A percentile compares a stretch with the other conserved stretches of the same genome.
Evolutionary conservation across 2,888 invertebrate species (phyloP).

Genomic region (Lochmaea crataegi): DNA sequence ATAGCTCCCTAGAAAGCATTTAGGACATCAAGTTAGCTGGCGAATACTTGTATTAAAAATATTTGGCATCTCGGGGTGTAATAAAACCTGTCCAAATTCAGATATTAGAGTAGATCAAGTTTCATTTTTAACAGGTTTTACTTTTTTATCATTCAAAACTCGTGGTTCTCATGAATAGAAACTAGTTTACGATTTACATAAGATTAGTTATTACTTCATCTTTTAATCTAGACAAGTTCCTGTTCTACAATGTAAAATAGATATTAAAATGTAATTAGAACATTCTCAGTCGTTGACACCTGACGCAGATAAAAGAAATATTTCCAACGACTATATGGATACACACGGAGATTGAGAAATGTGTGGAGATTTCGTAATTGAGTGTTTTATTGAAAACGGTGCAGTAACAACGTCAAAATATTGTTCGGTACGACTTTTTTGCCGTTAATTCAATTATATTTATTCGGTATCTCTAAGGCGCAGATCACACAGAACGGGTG

Average conservation of each 20-base stretch:
- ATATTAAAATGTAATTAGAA: conserved; percentile 15
- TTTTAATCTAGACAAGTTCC: conserved; percentile 9
- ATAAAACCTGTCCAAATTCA: background rate
- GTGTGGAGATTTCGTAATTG: background rate
- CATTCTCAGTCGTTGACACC: conserved; percentile 17
- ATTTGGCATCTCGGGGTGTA: too few species aligned
- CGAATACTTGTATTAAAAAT: too few species aligned
- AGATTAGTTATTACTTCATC: conserved; percentile 10
- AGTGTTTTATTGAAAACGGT: too few species aligned
- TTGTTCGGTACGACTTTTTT: too few species aligned
- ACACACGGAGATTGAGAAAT: background rate
- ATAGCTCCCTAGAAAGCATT: too few species aligned
- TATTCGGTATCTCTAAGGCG: too few species aligned
- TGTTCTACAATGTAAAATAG: conserved; percentile 10
- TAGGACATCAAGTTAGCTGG: too few species aligned
- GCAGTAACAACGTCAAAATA: too few species aligned
- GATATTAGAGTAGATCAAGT: background rate
- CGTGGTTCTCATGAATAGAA: conserved; percentile 2
- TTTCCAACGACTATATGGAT: background rate
- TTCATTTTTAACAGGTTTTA: background rate
- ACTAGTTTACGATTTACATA: conserved; percentile 14
- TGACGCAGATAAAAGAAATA: background rate
- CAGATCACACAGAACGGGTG: too few species aligned
- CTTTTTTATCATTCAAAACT: background rate
- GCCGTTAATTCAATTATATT: too few species aligned